Evolutionary conservation across 2,888 invertebrate genomes (phyloP), one percentile per base, ranked within the genome.

Genomic region (Zonitis immaculata): DNA sequence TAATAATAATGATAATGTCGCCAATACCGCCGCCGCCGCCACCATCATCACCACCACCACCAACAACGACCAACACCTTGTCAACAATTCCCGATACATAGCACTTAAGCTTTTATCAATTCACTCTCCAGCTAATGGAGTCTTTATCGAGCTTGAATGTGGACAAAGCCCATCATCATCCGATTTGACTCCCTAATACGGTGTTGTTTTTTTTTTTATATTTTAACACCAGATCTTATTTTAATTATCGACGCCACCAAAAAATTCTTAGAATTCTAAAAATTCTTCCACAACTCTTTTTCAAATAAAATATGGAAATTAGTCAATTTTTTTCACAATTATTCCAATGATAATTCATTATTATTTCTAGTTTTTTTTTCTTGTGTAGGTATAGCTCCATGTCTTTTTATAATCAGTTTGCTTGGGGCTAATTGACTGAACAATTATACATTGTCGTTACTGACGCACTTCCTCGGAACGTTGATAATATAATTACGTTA

Each of bases 401-500:
- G 14, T 22, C 27, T 11, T 14, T 26, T 44, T 14, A 27, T 18
- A 44, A 42, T 48, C 35, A 18, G 35, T 27, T 27, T 27, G 27
- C n/a, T 57, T 39, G 16, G 49, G 54, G 57, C 52, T 62, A 64
- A 66, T 66, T 66, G 63, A 60, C 59, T 57, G 50, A 59, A 65
- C 66, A 68, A 68, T 68, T 68, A 69, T 64, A 64, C n/a, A n/a
- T n/a, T 66, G 69, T 71, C 71, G 72, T 73, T 73, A 70, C 67
- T 58, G 62, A 66, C 64, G 67, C 72, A 70, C 59, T 71, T 68
- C 66, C 69, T 64, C 68, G 71, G 68, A 72, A 72, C 71, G 66
- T 58, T 65, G 67, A 73, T 71, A 71, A 58, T 49, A 51, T 65
- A 65, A 63, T 65, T 64, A 61, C 58, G 47, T 54, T 51, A 56